Evolutionary conservation across 2,113 vertebrate genomes (phyloP).

Genomic region (Osmerus eperlanus): DNA sequence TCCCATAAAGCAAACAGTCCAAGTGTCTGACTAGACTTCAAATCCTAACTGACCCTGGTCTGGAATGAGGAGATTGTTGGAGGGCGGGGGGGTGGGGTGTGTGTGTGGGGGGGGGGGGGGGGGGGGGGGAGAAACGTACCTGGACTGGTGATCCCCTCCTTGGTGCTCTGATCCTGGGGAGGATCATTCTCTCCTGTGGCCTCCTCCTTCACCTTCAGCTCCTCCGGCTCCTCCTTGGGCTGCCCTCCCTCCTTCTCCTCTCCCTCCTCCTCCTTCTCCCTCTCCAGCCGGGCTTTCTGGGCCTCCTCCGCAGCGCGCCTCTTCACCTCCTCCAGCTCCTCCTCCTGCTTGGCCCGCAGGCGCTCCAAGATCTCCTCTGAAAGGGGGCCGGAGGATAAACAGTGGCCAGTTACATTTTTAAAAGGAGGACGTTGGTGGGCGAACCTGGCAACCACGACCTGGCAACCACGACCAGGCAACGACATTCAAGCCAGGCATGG

Average conservation of each 20-base stretch:
- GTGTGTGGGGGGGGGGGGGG: too few relatives aligned
- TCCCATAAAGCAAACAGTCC: too few relatives aligned
- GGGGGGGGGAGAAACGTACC: conserved; percentile 39
- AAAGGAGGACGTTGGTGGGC: background rate
- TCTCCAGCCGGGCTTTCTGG: conserved; percentile 72
- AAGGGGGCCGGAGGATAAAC: background rate
- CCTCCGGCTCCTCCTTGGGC: conserved; percentile 62
- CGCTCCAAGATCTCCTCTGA: conserved; percentile 87
- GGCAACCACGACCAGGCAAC: background rate
- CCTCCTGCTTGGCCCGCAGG: conserved; percentile 80
- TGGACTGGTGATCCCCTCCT: conserved; percentile 53
- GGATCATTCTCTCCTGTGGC: conserved; percentile 39
- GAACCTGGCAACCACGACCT: background rate
- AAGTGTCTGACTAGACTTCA: background rate
- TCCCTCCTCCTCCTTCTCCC: conserved; percentile 66
- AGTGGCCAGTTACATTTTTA: background rate
- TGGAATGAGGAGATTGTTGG: too few relatives aligned
- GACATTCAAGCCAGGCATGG: too few relatives aligned
- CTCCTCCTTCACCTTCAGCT: conserved; percentile 51
- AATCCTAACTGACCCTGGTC: background rate
- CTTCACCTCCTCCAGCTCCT: conserved; percentile 80
- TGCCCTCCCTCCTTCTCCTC: conserved; percentile 67
- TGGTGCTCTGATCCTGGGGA: conserved; percentile 48
- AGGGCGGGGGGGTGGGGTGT: too few relatives aligned
- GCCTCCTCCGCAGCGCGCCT: conserved; percentile 74